A percentile compares a stretch with the other conserved stretches of the same genome.
Conservation (phyloP, 1,140 invertebrate species). For the Panagrolaimus sp. region DNA sequence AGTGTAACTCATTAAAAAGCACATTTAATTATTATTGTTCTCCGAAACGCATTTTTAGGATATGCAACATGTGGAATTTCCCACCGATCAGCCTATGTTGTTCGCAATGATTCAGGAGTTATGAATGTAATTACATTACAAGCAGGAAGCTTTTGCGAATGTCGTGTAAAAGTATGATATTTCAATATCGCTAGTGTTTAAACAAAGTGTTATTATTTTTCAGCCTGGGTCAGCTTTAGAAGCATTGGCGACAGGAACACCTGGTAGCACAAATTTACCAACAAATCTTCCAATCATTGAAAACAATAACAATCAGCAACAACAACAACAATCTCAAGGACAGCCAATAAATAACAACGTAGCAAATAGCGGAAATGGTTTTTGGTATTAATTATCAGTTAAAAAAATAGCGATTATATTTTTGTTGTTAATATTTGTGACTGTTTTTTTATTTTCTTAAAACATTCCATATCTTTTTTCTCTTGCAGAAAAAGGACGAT, state of each 20-base stretch:
- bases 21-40: no score
- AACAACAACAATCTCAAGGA: no score
- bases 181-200: no score
- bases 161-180: slow-evolving; percentile 69
- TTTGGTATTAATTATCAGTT: no score
- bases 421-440: no score
- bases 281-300: slow-evolving; percentile 9
- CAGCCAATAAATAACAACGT: no score
- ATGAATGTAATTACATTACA: slow-evolving; percentile 14
- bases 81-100: slow-evolving; percentile 16
- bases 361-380: no score
- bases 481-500: no score
- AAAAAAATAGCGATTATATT: no score
- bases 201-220: neutral
- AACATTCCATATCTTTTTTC: no score
- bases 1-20: no score
- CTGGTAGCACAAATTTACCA: neutral
- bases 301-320: neutral
- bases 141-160: slow-evolving; percentile 22
- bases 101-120: slow-evolving; percentile 16
- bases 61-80: slow-evolving; percentile 17
- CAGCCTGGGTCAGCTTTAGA: neutral
- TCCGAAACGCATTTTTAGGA: neutral
- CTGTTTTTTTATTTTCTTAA: no score
- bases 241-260: neutral